Conservation (phyloP, 2,888 invertebrate genomes). For the Thelaira solivaga region DNA sequence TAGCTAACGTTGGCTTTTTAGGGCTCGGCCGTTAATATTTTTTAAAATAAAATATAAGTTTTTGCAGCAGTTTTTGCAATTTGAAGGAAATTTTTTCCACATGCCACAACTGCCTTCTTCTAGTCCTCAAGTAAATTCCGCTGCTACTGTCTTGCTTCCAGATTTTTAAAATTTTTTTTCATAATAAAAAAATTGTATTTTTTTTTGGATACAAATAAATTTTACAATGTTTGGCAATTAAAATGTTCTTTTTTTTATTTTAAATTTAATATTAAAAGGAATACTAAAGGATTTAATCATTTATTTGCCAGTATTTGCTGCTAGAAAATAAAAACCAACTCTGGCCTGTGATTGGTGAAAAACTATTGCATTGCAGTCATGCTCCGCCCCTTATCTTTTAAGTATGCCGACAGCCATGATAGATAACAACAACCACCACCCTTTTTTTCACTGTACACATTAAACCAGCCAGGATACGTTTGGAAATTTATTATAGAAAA, state of each 20-base stretch:
- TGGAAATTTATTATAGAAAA: neutral
- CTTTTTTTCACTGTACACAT: slow-evolving; percentile 4
- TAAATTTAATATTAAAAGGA: too few species aligned
- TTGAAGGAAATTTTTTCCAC: too few species aligned
- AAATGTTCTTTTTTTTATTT: neutral
- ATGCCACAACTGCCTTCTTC: too few species aligned
- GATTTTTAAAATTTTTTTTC: too few species aligned
- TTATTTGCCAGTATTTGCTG: neutral
- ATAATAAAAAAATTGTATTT: too few species aligned
- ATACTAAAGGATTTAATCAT: neutral
- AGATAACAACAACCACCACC: slow-evolving; percentile 15
- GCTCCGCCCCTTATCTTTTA: slow-evolving; percentile 52
- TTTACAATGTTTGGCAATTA: neutral
- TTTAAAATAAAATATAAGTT: too few species aligned
- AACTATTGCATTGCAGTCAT: neutral
- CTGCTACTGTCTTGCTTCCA: too few species aligned
- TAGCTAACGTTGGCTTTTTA: too few species aligned
- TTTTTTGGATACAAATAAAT: too few species aligned
- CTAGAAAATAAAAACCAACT: neutral
- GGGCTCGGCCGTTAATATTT: too few species aligned
- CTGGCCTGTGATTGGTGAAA: slow-evolving; percentile 38
- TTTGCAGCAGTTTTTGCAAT: too few species aligned
- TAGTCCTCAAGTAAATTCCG: too few species aligned
- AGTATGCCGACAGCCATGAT: slow-evolving; percentile 54
- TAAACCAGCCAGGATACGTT: slow-evolving; percentile 16